These are phyloP conservation scores for Nomada ferruginata DNA, from an alignment of 2,888 invertebrate species.

Conservation along the genomic window DNA sequence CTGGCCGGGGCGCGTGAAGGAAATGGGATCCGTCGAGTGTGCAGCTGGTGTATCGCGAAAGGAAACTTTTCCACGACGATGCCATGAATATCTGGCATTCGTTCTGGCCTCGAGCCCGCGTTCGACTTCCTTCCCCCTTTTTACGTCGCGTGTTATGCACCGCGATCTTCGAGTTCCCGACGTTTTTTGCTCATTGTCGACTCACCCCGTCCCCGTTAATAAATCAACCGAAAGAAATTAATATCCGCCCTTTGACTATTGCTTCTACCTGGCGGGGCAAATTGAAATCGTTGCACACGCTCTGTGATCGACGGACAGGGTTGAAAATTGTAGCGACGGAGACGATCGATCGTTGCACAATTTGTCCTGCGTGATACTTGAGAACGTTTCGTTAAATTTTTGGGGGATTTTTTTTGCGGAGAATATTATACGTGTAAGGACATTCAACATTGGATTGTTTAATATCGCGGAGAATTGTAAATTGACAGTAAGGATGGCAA, in stretches of 20 bases:
- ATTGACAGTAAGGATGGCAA: too few species aligned
- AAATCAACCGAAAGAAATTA: conserved; percentile 49
- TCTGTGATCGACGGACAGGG: conserved; percentile 16
- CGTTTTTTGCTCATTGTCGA: conserved; percentile 30
- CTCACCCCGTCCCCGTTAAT: not conserved
- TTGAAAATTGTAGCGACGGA: conserved; percentile 20
- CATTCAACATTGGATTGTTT: too few species aligned
- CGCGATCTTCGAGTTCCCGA: not conserved
- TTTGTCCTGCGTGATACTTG: conserved; percentile 23
- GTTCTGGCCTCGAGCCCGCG: conserved; percentile 51
- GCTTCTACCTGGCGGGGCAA: not conserved
- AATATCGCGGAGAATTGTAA: not conserved
- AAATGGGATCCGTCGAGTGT: conserved; percentile 61
- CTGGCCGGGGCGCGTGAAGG: conserved; percentile 50
- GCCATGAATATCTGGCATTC: conserved; percentile 63
- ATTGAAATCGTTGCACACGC: conserved; percentile 38
- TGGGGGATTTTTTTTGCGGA: not conserved
- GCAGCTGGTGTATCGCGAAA: conserved; percentile 60
- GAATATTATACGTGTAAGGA: too few species aligned
- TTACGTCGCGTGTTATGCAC: not conserved
- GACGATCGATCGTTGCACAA: conserved; percentile 23
- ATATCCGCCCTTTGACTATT: conserved; percentile 39
- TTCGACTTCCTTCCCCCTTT: conserved; percentile 8
- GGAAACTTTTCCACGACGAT: conserved; percentile 68
- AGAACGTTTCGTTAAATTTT: not conserved